phyloP scores from a whole-genome alignment of 1,140 invertebrate species.

The Oedothorax gibbosus region DNA sequence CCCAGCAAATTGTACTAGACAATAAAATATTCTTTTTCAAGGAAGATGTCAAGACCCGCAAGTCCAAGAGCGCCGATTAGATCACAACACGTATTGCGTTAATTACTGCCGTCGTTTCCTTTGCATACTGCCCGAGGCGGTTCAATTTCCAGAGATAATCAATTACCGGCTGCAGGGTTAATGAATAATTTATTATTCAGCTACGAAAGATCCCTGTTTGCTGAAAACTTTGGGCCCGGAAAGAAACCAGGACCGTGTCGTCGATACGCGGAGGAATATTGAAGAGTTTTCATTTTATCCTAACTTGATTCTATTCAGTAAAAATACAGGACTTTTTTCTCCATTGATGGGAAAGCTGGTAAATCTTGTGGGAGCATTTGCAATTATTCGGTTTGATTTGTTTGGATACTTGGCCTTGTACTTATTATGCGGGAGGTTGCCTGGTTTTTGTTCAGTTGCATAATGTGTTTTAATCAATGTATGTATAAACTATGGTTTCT shows the following conservation, averaged over 20 bases:
- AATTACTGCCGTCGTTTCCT: slow-evolving; percentile 50
- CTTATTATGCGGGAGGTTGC: not conserved
- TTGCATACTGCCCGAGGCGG: slow-evolving; percentile 34
- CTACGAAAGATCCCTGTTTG: slow-evolving; percentile 52
- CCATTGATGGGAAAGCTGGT: not conserved
- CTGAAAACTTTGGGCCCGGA: slow-evolving; percentile 46
- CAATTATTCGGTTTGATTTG: slow-evolving; percentile 21
- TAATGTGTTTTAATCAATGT: too few relatives aligned
- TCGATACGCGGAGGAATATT: slow-evolving; percentile 47
- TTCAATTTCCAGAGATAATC: slow-evolving; percentile 51
- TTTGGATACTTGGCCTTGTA: not conserved
- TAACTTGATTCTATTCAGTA: slow-evolving; percentile 25
- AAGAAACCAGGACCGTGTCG: slow-evolving; percentile 49
- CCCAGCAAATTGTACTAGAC: slow-evolving; percentile 33
- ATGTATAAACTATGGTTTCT: too few relatives aligned
- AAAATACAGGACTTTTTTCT: slow-evolving; percentile 37
- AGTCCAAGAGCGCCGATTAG: slow-evolving; percentile 37
- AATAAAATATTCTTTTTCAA: slow-evolving; percentile 47
- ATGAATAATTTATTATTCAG: slow-evolving; percentile 58
- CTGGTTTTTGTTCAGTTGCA: too few relatives aligned
- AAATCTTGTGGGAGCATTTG: not conserved
- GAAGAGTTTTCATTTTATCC: slow-evolving; percentile 52
- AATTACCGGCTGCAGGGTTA: slow-evolving; percentile 48
- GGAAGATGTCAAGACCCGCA: slow-evolving; percentile 39
- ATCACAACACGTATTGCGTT: slow-evolving; percentile 48